These are phyloP conservation scores for Rhinichthys klamathensis DNA, from an alignment of 2,113 vertebrate species.

Conservation along the genomic window DNA sequence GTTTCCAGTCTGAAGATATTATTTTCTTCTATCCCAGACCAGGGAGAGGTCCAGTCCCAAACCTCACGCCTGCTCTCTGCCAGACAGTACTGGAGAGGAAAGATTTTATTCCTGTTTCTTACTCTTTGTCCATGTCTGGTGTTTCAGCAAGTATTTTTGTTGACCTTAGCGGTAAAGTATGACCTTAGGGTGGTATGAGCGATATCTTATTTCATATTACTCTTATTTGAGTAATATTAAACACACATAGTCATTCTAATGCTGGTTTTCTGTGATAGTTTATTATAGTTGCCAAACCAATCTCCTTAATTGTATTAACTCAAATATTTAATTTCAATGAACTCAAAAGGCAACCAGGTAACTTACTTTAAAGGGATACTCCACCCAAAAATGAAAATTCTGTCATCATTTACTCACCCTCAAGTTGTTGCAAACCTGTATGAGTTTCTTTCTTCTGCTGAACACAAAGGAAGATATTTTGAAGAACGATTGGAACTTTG, in stretches of 20 bases:
- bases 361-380: too few relatives aligned
- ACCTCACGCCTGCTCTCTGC: neutral
- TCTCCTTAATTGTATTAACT: too few relatives aligned
- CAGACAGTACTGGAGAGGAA: neutral
- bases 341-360: too few relatives aligned
- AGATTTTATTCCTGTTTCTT: neutral
- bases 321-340: too few relatives aligned
- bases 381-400: too few relatives aligned
- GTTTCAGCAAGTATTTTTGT: neutral
- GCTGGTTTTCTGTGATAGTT: neutral
- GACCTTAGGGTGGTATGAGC: neutral
- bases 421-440: too few relatives aligned
- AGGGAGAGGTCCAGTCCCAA: conserved; percentile 9
- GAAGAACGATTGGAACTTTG: too few relatives aligned
- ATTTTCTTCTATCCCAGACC: neutral
- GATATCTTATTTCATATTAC: neutral
- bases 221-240: too few relatives aligned
- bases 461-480: too few relatives aligned
- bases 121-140: neutral
- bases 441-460: too few relatives aligned
- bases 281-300: too few relatives aligned
- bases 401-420: too few relatives aligned
- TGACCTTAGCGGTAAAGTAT: neutral
- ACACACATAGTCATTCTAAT: neutral
- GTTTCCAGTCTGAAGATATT: conserved; percentile 13